These are phyloP conservation scores for Equus quagga DNA, from an alignment of 2,113 vertebrate genomes.

Conservation along the genomic window DNA sequence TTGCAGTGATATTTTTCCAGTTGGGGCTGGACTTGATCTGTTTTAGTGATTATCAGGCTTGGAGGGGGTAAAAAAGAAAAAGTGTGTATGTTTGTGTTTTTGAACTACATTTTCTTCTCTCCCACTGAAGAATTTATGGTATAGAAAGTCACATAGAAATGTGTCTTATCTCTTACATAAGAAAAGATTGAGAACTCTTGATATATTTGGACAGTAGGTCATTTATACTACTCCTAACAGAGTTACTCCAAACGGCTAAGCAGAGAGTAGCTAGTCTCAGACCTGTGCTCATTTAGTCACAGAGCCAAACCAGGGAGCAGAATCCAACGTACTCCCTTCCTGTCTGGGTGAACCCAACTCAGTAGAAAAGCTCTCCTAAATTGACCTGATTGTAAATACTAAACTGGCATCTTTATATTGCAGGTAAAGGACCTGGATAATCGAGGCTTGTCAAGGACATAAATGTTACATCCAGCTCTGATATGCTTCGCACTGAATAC, in stretches of 20 bases:
- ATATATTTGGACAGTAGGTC: not conserved
- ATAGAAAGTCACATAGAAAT: not conserved
- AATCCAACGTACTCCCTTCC: not conserved
- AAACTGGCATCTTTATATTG: slow-evolving; percentile 37
- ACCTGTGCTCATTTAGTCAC: not conserved
- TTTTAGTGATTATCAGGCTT: not conserved
- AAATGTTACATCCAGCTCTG: slow-evolving; percentile 76
- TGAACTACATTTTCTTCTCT: slow-evolving; percentile 29
- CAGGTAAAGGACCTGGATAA: slow-evolving; percentile 99
- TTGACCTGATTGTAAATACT: not conserved
- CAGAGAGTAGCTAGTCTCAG: not conserved
- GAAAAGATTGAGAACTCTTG: not conserved
- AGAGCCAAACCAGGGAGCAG: not conserved
- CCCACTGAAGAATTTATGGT: not conserved
- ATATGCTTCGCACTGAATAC: slow-evolving; percentile 89
- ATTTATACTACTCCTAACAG: not conserved
- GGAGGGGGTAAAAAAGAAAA: accelerated
- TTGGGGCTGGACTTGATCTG: not conserved
- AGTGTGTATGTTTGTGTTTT: not conserved
- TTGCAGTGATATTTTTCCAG: not conserved
- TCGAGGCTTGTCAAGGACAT: slow-evolving; percentile 97
- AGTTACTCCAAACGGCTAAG: not conserved
- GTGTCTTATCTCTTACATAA: not conserved
- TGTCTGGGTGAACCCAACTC: not conserved
- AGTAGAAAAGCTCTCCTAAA: not conserved